phyloP scores from a whole-genome alignment of 2,797 vertebrate genomes.

The Acipenser transmontanus region DNA sequence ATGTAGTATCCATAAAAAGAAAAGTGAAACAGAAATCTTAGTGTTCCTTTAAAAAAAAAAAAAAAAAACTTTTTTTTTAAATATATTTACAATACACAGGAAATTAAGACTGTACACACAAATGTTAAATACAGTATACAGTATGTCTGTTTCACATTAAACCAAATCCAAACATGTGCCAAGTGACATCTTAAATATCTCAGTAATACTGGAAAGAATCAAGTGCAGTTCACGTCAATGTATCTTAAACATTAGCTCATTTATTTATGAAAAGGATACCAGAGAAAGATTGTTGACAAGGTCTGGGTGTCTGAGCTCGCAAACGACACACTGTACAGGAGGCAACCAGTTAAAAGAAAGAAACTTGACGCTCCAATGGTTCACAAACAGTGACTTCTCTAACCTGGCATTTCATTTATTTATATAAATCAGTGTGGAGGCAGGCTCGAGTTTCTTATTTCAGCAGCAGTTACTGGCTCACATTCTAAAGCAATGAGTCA shows the following conservation, averaged over 20 bases:
- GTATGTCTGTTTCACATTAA: no score
- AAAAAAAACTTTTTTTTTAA: no score
- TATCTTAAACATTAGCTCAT: not conserved
- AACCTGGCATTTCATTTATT: conserved; percentile 23
- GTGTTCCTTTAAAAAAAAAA: no score
- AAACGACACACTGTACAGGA: not conserved
- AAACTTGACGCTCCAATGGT: conserved; percentile 11
- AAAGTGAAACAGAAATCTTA: no score
- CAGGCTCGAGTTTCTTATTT: conserved; percentile 2
- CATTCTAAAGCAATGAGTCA: conserved; percentile 5
- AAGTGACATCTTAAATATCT: no score
- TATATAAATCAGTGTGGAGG: conserved; percentile 24
- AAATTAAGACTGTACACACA: no score
- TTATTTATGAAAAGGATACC: conserved; percentile 6
- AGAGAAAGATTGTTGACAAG: conserved; percentile 3
- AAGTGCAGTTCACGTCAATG: not conserved
- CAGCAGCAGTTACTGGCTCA: conserved; percentile 5
- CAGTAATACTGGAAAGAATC: no score
- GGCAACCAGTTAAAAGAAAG: not conserved
- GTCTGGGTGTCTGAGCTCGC: conserved; percentile 8
- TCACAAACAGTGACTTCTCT: conserved; percentile 16
- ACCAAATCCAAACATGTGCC: no score
- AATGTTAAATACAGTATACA: no score
- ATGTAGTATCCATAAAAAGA: no score
- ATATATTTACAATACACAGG: no score